Evolutionary conservation across 1,140 invertebrate species (phyloP).

Genomic region (Drosophila tristis): DNA sequence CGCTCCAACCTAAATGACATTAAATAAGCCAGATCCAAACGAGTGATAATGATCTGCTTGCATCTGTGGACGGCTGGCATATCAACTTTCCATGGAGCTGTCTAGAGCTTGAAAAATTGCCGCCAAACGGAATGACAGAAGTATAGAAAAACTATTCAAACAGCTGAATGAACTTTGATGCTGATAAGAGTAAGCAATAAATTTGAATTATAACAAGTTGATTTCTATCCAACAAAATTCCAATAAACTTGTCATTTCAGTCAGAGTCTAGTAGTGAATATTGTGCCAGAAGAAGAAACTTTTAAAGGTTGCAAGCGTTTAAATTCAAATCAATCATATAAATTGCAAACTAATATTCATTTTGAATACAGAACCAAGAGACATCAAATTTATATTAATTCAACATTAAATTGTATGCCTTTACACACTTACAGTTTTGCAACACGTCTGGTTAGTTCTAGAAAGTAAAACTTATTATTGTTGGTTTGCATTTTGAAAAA

Average conservation of each 20-base stretch:
- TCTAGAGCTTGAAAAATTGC: slow-evolving; percentile 45
- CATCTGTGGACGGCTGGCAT: slow-evolving; percentile 17
- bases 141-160: slow-evolving; percentile 40
- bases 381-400: too few species aligned
- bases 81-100: slow-evolving; percentile 41
- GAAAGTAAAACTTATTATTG: too few species aligned
- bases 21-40: slow-evolving; percentile 44
- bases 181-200: slow-evolving; percentile 43
- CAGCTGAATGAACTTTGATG: slow-evolving; percentile 60
- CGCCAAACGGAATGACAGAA: slow-evolving; percentile 36
- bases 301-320: neutral
- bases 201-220: slow-evolving; percentile 27
- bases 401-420: too few species aligned
- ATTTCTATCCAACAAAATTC: slow-evolving; percentile 22
- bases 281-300: neutral
- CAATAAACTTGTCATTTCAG: slow-evolving; percentile 8
- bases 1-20: slow-evolving; percentile 26
- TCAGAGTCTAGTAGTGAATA: slow-evolving; percentile 19
- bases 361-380: too few species aligned
- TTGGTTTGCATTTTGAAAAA: too few species aligned
- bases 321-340: neutral
- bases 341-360: neutral
- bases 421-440: too few species aligned
- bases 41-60: slow-evolving; percentile 34
- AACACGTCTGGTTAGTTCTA: too few species aligned